Evolutionary conservation across 1,140 invertebrate genomes (phyloP).

Genomic region (Hyles euphorbiae): DNA sequence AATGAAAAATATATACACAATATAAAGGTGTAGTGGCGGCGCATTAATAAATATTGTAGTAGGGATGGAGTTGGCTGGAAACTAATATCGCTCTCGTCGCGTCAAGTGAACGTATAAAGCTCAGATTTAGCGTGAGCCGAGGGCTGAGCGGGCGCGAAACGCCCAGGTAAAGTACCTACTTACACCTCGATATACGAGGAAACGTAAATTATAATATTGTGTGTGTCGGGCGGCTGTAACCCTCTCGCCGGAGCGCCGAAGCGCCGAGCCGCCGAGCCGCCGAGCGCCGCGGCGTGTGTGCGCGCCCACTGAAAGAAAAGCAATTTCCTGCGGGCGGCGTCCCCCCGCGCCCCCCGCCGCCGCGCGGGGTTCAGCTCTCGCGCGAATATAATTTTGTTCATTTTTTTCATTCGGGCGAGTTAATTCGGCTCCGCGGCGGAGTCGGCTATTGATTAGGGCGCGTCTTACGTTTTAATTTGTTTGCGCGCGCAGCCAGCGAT

Average conservation of each 20-base stretch:
- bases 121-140: conserved; percentile 70
- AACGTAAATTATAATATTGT: conserved; percentile 75
- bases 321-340: conserved; percentile 64
- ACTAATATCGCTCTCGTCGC: conserved; percentile 72
- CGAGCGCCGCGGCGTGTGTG: conserved; percentile 40
- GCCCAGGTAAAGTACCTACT: conserved; percentile 72
- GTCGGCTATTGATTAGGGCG: conserved; percentile 74
- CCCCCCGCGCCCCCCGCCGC: conserved; percentile 22
- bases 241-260: conserved; percentile 55
- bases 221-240: conserved; percentile 67
- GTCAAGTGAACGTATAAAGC: conserved; percentile 74
- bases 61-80: conserved; percentile 66
- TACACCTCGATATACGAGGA: conserved; percentile 71
- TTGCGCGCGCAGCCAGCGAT: conserved; percentile 70
- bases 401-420: conserved; percentile 73
- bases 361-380: conserved; percentile 51
- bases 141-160: conserved; percentile 66
- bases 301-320: conserved; percentile 71
- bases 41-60: conserved; percentile 72
- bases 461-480: conserved; percentile 75
- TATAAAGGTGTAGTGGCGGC: conserved; percentile 27
- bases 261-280: conserved; percentile 16
- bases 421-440: conserved; percentile 71
- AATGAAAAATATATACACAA: conserved; percentile 5
- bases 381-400: conserved; percentile 75